Base-by-base conservation (phyloP, 2,888 invertebrate species). In the Diarsia dahlii region DNA sequence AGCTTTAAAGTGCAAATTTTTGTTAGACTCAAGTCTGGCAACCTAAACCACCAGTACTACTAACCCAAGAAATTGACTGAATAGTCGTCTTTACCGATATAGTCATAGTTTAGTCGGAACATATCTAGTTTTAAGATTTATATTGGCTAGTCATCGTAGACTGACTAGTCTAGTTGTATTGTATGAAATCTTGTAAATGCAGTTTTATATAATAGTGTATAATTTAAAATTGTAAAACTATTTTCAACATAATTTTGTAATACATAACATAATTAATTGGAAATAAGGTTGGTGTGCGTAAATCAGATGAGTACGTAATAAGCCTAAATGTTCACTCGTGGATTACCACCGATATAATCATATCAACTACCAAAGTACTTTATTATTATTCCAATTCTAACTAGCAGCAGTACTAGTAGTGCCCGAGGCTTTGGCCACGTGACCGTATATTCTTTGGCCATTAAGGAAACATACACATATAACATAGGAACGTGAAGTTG, bases 251-350 rank as follows among this genome's bases (percentile, higher is more conserved):
- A 28, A 20, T 54, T 34, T 46, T 1, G 15, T 58, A 56, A 39
- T 5, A 34, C 0, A 18, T 12, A 18, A 46, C 20, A 15, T 23
- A 34, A 60, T 52, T 54, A 0, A 60, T 15, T 23, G 28, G 39
- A 52, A 52, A 62, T 62, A 15, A 39, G 34, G 20, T 76, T 52
- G 10, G 12, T n/a, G 23, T 46, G n/a, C 8, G 23, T 28, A 45
- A 54, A 63, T 62, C n/a, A 10, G 20, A 78, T 46, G 4, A 15
- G 23, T 13, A 28, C 28, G 28, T 71, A 78, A 76, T 76, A 78
- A 45, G 62, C 13, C n/a, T 2, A 63, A 28, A 52, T 71, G n/a
- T 71, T 79, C 48, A 64, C 28, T 28, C 20, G 3, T 63, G 63
- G 6, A 39, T 68, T 68, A 78, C 15, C 15, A 65, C 12, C 10